Evolutionary conservation across 1,140 invertebrate species (phyloP), one percentile per base, ranked within the genome.

Genomic region (Muscidifurax raptorellus): DNA sequence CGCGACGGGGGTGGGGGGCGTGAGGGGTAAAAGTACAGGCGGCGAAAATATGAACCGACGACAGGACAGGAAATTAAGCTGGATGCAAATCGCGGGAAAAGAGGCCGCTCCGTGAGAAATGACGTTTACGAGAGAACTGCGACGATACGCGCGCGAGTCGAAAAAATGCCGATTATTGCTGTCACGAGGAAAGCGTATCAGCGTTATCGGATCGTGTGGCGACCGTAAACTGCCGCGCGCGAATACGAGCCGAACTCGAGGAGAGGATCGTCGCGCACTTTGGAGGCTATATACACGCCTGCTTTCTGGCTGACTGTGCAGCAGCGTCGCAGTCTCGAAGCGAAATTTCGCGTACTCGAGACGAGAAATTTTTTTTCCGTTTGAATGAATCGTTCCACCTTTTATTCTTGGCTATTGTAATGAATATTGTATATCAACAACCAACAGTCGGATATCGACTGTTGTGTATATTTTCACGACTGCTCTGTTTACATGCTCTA

Each of bases 31-130:
- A 81, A 82, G 69, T 72, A 59, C 5, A 69, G 47, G 40, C 40
- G 27, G 64, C 67, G 79, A 80, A 71, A 80, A 71, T 32, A 22
- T 52, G 25, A 30, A 22, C 10, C n/a, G 81, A 59, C 12, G 44
- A 59, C 40, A 72, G 69, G 72, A 59, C 81, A 76, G 81, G 81
- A 82, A 82, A 82, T 82, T 76, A 78, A 83, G 74, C 66, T 40
- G 32, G 82, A 77, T 36, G 75, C 64, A 77, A 83, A 59, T 78
- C 27, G 76, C 7, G 52, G 18, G 44, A 13, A 18, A 28, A 13
- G 40, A 76, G 22, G 13, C 3, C 22, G 27, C 30, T 40, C 32
- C 15, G n/a, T 30, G 72, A 74, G 72, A 30, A 40, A 47, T n/a
- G 10, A 76, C 36, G 7, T 78, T 28, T 18, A 28, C 40, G n/a